Base-by-base conservation (phyloP, 2,113 vertebrate genomes). In the Balaenoptera acutorostrata region DNA sequence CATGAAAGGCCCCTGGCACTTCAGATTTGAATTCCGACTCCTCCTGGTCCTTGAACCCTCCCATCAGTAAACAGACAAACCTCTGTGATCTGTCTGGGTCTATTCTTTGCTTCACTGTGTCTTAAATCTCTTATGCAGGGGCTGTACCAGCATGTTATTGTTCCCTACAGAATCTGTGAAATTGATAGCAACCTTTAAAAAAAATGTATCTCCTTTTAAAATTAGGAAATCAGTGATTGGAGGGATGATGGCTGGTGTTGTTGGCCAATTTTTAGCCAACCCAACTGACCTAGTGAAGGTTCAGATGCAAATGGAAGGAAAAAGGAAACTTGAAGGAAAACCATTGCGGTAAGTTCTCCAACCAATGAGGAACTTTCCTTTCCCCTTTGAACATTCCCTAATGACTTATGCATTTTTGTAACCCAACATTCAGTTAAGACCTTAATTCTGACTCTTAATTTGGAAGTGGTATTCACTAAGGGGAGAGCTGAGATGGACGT, bases 221-320 rank as follows among this genome's bases (percentile, higher is more conserved):
- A 52, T 6, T 95, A 99, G 99, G 99, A 99, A 99, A 97, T 98
- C 99, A 52, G 99, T 98, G 46, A 74, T 99, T 17, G 99, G 98
- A 84, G 99, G 99, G 5, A 99, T 99, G 98, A 80, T 98, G 74
- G 98, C 99, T 0, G 99, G 99, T 59, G 99, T 99, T 15, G 97
- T 99, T 0, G 99, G 99, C 25, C 99, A 99, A 97, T 99, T 99
- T 98, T 98, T 99, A 2, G 99, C 99, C 93, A 99, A 99, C 88
- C 99, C 99, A 1, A 97, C 99, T 21, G 99, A 99, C 91, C 98
- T 99, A 95, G 99, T 99, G 78, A 99, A 99, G 95, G 99, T 99
- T 55, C 99, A 99, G 97, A 99, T 99, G 99, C 99, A 99, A 91
- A 99, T 99, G 99, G 99, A 99, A 97, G 99, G 99, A 4, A 99